These are phyloP conservation scores for Podarcis siculus DNA, from an alignment of 2,797 vertebrate genomes.

Conservation along the genomic window DNA sequence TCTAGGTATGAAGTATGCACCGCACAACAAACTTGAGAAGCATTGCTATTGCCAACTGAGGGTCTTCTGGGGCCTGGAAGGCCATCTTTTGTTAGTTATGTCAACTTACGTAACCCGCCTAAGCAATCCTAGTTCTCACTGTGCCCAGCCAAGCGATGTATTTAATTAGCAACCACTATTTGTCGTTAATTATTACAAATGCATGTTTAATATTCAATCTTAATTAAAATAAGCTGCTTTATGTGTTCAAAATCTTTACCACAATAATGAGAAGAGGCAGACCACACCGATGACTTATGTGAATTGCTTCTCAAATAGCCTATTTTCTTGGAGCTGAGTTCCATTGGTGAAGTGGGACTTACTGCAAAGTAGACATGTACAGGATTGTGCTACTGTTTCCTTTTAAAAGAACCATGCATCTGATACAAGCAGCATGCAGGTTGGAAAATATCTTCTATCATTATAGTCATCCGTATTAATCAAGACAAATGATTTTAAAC, in stretches of 20 bases:
- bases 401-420: not conserved
- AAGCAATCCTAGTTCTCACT: constrained; percentile 38
- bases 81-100: constrained; percentile 67
- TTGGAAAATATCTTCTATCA: not conserved
- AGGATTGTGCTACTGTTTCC: not conserved
- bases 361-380: not conserved
- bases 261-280: not conserved
- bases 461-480: not conserved
- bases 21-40: constrained; percentile 59
- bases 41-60: constrained; percentile 59
- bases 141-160: not conserved
- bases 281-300: constrained; percentile 1
- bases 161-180: constrained; percentile 45
- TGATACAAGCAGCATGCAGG: not conserved
- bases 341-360: not conserved
- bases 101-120: constrained; percentile 46
- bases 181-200: constrained; percentile 35
- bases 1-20: constrained; percentile 67
- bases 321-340: not conserved
- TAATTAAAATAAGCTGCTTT: constrained; percentile 39
- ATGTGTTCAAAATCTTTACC: constrained; percentile 50
- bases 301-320: not conserved
- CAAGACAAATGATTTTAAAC: too few relatives aligned
- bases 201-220: constrained; percentile 3
- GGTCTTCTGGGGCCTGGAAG: constrained; percentile 64